phyloP scores from a whole-genome alignment of 2,888 invertebrate species.

The Xanthorhoe spadicearia region DNA sequence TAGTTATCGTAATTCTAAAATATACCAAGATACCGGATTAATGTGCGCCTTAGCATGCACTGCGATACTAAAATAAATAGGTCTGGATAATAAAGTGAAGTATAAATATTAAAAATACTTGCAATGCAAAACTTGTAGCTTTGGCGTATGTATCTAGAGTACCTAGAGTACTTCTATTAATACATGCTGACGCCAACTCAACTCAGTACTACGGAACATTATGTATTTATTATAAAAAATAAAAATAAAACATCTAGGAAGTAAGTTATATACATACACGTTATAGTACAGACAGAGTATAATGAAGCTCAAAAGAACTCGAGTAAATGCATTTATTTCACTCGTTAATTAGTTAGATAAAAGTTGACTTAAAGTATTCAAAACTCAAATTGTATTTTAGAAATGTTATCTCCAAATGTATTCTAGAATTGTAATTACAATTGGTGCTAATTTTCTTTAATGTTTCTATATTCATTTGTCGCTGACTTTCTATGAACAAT shows the following conservation, averaged over 20 bases:
- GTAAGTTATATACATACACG: too few species aligned
- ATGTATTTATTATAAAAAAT: background rate
- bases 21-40: background rate
- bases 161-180: background rate
- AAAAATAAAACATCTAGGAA: background rate
- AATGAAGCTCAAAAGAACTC: too few species aligned
- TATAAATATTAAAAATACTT: background rate
- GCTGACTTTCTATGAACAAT: background rate
- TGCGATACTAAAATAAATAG: slow-evolving; percentile 2
- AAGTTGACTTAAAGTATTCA: too few species aligned
- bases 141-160: background rate
- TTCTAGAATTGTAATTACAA: background rate
- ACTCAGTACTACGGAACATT: background rate
- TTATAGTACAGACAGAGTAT: too few species aligned
- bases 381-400: background rate
- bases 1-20: background rate
- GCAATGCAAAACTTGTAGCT: background rate
- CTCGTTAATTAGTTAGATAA: too few species aligned
- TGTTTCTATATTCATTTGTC: background rate
- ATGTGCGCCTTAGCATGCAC: background rate
- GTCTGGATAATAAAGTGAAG: background rate
- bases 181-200: background rate
- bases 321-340: too few species aligned
- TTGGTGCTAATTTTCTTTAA: background rate
- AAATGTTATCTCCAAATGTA: background rate